Evolutionary conservation across 2,888 invertebrate genomes (phyloP).

Genomic region (Xiphydria camelus): DNA sequence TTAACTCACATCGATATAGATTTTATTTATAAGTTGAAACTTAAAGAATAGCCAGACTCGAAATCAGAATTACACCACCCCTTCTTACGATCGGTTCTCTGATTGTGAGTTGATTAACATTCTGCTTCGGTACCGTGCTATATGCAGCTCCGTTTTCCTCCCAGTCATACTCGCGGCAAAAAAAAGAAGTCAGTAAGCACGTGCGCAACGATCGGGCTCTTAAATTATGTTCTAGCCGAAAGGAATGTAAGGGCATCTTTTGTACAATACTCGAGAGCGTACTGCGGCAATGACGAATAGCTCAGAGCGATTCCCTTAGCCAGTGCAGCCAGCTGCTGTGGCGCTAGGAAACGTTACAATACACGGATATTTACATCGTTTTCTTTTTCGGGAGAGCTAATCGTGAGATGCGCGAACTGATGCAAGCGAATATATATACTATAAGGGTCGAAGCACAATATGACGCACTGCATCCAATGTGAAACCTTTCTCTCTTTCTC

Average conservation of each 20-base stretch:
- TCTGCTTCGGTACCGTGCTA: no score
- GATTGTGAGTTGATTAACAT: no score
- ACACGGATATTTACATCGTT: not conserved
- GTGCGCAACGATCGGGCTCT: constrained; percentile 14
- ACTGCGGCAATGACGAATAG: constrained; percentile 45
- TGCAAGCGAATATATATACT: constrained; percentile 5
- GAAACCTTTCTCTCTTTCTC: constrained; percentile 13
- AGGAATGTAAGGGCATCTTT: constrained; percentile 59
- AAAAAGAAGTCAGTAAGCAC: no score
- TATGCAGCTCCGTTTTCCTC: no score
- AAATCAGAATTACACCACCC: no score
- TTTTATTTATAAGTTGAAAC: no score
- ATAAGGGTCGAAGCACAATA: constrained; percentile 24
- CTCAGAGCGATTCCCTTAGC: constrained; percentile 22
- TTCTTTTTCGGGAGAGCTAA: not conserved
- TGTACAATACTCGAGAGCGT: constrained; percentile 58
- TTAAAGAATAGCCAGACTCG: no score
- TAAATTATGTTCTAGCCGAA: constrained; percentile 55
- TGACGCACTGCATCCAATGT: constrained; percentile 24
- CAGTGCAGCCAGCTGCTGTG: constrained; percentile 56
- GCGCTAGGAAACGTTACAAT: no score
- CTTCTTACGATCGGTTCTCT: no score
- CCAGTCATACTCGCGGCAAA: no score
- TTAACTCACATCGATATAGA: no score
- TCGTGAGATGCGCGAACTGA: not conserved